Evolutionary conservation across 2,888 invertebrate genomes (phyloP), one percentile per base, ranked within the genome.

Genomic region (Cabera pusaria): DNA sequence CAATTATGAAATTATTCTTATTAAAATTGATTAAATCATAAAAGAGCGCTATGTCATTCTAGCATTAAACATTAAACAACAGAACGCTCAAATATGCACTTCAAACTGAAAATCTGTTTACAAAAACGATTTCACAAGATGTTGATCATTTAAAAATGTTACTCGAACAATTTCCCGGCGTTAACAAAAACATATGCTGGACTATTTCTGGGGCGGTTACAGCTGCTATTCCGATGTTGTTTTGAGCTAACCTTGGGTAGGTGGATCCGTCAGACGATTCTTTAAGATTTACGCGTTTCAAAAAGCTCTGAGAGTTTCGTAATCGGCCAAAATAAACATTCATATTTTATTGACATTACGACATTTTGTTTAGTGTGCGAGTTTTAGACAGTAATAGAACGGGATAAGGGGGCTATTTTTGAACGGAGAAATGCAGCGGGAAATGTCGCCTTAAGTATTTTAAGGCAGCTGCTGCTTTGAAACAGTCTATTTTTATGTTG

Each of bases 321-420:
- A 86, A 87, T 79, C 79, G 61, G 71, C 76, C 67, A 79, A 85
- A 87, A 88, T 88, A 88, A 85, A 82, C 78, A 64, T 78, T 76
- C 72, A 81, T 81, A 82, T 81, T 83, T 85, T 83, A 86, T 86
- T 83, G 80, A 79, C 76, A 78, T 86, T 86, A 83, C 83, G 82
- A 86, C 84, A 85, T 74, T 74, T 63, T 63, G 72, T 66, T 76
- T 72, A 64, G 69, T 74, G 68, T 55, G 64, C 59, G 69, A 60
- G 47, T 52, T 48, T 59, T 45, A 47, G 53, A 61, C 76, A 71
- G 67, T 71, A 85, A 84, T 87, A 85, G 83, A 76, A 60, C 59
- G 64, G 64, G 66, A 69, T 64, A 23, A 76, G 70, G 81, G 75
- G 71, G 72, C 74, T 84, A 83, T 82, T 82, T 80, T 75, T 67